Evolutionary conservation across 2,113 vertebrate genomes (phyloP).

Genomic region (Chaetodon auriga): DNA sequence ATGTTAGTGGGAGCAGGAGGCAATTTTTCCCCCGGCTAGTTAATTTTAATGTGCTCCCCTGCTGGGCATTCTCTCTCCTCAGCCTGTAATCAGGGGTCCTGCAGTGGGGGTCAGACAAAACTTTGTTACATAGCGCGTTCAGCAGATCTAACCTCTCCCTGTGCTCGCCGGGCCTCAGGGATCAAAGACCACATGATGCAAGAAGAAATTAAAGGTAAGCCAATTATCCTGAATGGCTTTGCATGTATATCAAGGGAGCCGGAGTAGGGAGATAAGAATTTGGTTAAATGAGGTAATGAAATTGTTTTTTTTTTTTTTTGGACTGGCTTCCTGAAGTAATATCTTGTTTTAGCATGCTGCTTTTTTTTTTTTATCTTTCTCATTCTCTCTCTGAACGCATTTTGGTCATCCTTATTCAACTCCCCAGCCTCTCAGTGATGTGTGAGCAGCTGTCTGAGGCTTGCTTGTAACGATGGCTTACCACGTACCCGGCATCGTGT

Average conservation of each 20-base stretch:
- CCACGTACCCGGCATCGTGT: conserved; percentile 51
- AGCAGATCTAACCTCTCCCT: conserved; percentile 49
- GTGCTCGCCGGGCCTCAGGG: conserved; percentile 35
- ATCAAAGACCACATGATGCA: conserved; percentile 62
- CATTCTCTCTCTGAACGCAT: conserved; percentile 28
- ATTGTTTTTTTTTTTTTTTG: not conserved
- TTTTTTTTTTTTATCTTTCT: conserved; percentile 29
- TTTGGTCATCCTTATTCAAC: conserved; percentile 27
- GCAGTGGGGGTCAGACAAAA: conserved; percentile 59
- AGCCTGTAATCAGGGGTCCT: conserved; percentile 62
- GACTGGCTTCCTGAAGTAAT: conserved; percentile 1
- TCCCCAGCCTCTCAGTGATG: conserved; percentile 24
- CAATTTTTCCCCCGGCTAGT: conserved; percentile 27
- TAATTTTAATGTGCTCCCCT: conserved; percentile 68
- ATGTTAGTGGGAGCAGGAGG: conserved; percentile 28
- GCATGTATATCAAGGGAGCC: conserved; percentile 36
- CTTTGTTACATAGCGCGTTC: conserved; percentile 50
- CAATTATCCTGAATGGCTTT: conserved; percentile 70
- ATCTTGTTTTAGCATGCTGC: conserved; percentile 26
- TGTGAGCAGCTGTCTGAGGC: conserved; percentile 66
- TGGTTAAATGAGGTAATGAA: conserved; percentile 36
- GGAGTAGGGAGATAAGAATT: conserved; percentile 37
- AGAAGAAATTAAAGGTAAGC: conserved; percentile 66
- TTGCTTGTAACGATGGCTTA: conserved; percentile 51
- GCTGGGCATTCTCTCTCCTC: conserved; percentile 38